Evolutionary conservation across 2,888 invertebrate species (phyloP).

Genomic region (Parascotia fuliginaria): DNA sequence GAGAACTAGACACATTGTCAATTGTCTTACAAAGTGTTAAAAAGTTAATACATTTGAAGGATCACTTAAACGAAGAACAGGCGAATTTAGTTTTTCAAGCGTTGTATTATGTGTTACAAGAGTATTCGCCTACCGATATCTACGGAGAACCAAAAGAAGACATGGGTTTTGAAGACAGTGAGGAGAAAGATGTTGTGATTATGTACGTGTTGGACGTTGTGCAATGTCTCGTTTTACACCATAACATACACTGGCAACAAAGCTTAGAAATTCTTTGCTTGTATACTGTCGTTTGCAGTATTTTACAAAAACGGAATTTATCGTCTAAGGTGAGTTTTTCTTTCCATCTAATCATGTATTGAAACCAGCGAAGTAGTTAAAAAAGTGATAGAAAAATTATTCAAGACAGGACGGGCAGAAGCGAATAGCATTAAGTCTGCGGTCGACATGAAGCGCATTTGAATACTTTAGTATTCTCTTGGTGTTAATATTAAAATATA

Average conservation of each 20-base stretch:
- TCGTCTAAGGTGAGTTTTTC: constrained; percentile 65
- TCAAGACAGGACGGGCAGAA: too few species aligned
- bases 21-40: constrained; percentile 83
- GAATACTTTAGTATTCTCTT: too few species aligned
- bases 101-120: constrained; percentile 86
- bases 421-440: too few species aligned
- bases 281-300: constrained; percentile 68
- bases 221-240: constrained; percentile 87
- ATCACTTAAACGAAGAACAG: constrained; percentile 85
- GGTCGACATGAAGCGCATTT: too few species aligned
- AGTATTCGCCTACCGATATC: constrained; percentile 71
- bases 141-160: constrained; percentile 49
- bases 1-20: constrained; percentile 71
- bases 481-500: too few species aligned
- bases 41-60: constrained; percentile 84
- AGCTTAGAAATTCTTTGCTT: constrained; percentile 91
- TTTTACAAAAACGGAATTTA: constrained; percentile 69
- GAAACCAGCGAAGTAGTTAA: too few species aligned
- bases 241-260: constrained; percentile 91
- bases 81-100: constrained; percentile 88
- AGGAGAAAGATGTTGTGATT: constrained; percentile 78
- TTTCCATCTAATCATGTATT: too few species aligned
- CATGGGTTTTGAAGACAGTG: constrained; percentile 56
- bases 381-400: too few species aligned
- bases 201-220: constrained; percentile 89